Base-by-base conservation (phyloP, 2,113 vertebrate species). In the Atlantisia rogersi region DNA sequence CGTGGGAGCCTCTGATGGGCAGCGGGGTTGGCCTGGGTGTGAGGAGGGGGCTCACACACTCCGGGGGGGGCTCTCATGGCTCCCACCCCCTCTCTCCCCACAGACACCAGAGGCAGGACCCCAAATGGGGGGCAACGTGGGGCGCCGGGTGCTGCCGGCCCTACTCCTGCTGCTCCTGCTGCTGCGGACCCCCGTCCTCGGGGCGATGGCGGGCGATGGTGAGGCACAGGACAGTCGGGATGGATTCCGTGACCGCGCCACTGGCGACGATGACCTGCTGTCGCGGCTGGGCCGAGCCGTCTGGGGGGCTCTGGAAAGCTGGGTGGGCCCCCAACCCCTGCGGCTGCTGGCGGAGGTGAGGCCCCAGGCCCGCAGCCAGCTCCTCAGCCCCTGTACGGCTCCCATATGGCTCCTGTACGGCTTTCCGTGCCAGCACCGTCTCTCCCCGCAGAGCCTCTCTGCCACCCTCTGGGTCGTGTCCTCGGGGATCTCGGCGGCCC, bases 271-370 rank as follows among this genome's bases (percentile, higher is more conserved):
- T 5, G 98, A 97, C 59, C 35, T 92, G 31, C 50, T 98, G 81
- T 92, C 95, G 5, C 94, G 95, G 39, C 73, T 97, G 9, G 96
- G 94, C 7, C 86, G 18, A 25, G 88, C 94, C 13, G 1, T 88
- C 17, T 91, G 95, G 83, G 87, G 19, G 7, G 74, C 86, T 0
- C 46, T 98, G 87, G 97, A 98, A 24, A 11, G 16, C 92, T 96
- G 96, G 91, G 9, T 98, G 64, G 98, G 97, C 12, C 86, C 56
- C 1, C 96, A 98, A 16, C 90, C 78, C 60, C 85, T 96, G 71
- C 83, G 15, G 52, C 29, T 97, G 58, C 73, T 97, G 48, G 88
- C 94, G 0, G 97, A 98, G 97, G 98, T 98, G 80, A 81, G 91
- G 20, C 40, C 22, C 39, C 4, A 3, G 21, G 12, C 25, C 39